Conservation (phyloP, 2,113 vertebrate species). For the Aegithalos caudatus region DNA sequence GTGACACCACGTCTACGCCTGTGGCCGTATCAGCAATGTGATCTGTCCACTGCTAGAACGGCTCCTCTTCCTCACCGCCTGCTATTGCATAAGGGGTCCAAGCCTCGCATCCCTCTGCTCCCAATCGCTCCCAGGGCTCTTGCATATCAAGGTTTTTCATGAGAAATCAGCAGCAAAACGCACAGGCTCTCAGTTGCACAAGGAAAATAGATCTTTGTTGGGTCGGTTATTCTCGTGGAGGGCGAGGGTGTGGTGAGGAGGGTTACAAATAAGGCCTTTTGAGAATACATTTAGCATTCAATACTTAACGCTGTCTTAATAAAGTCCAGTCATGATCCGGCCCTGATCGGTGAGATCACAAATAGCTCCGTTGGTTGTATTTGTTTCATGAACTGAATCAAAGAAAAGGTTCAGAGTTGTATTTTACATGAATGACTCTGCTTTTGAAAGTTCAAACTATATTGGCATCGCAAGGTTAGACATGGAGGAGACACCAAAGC, state of each 20-base stretch:
- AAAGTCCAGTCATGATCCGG: constrained; percentile 58
- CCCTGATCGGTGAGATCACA: constrained; percentile 55
- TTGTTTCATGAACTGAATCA: neutral
- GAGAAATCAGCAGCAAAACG: constrained; percentile 68
- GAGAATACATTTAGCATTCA: constrained; percentile 60
- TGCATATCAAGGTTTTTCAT: constrained; percentile 68
- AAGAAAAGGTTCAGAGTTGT: constrained; percentile 5
- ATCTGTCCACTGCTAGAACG: constrained; percentile 20
- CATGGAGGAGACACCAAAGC: constrained; percentile 71
- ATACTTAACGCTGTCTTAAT: constrained; percentile 48
- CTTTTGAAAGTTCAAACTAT: constrained; percentile 57
- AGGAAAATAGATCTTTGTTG: constrained; percentile 59
- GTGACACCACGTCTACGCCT: neutral
- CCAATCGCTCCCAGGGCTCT: constrained; percentile 65
- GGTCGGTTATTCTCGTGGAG: neutral
- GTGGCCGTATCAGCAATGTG: neutral
- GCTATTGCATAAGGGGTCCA: neutral
- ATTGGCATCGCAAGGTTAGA: constrained; percentile 71
- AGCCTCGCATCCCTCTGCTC: constrained; percentile 54
- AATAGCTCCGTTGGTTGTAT: constrained; percentile 19
- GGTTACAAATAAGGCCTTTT: constrained; percentile 67
- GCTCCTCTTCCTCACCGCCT: constrained; percentile 38
- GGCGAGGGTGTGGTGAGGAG: constrained; percentile 16
- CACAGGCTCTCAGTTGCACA: constrained; percentile 69
- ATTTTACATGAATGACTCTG: constrained; percentile 14